Evolutionary conservation across 2,797 vertebrate species (phyloP).

Genomic region (Macrochelys suwanniensis): DNA sequence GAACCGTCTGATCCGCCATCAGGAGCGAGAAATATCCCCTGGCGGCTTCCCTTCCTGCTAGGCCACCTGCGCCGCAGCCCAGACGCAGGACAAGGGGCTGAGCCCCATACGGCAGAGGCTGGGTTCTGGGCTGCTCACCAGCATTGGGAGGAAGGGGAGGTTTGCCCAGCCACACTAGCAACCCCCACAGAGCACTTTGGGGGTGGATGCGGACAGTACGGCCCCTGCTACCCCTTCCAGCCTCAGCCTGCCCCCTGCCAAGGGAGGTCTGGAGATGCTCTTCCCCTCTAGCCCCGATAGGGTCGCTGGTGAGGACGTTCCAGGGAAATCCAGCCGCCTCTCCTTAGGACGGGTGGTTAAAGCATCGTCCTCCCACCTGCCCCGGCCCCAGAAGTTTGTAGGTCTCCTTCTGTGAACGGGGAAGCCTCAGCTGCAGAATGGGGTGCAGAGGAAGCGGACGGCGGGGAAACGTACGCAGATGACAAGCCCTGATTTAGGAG

Average conservation of each 20-base stretch:
- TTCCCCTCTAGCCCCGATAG: not conserved
- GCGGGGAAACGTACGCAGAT: not conserved
- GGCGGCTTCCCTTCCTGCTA: not conserved
- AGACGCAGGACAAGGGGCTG: too few relatives aligned
- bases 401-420: not conserved
- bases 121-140: not conserved
- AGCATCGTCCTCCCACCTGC: not conserved
- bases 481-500: not conserved
- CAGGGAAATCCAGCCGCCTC: not conserved
- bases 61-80: not conserved
- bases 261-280: not conserved
- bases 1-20: not conserved
- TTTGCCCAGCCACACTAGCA: not conserved
- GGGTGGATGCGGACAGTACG: not conserved
- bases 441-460: not conserved
- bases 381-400: not conserved
- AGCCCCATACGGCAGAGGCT: not conserved
- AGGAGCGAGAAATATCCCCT: not conserved
- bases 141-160: not conserved
- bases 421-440: not conserved
- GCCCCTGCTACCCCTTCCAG: too few relatives aligned
- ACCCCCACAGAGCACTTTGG: not conserved
- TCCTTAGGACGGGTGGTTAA: not conserved
- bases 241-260: too few relatives aligned
- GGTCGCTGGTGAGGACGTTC: not conserved